Conservation (phyloP, 1,140 invertebrate species). For the Pissodes strobi region DNA sequence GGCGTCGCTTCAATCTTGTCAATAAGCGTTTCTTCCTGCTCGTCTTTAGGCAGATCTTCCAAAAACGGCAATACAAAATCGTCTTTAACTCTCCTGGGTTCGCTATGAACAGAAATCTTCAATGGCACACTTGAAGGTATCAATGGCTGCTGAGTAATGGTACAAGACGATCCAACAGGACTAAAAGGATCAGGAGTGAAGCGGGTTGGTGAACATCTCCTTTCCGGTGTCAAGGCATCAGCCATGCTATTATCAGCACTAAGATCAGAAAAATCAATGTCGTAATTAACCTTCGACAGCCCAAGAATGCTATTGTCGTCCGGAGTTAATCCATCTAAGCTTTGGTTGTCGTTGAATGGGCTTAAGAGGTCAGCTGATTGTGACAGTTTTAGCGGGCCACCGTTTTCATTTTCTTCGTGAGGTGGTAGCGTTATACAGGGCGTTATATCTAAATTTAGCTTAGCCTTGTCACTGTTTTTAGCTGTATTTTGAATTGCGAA, state of each 20-base stretch:
- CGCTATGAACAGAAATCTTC: conserved; percentile 3
- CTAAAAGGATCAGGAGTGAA: conserved; percentile 54
- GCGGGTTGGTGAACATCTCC: conserved; percentile 41
- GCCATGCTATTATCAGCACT: conserved; percentile 70
- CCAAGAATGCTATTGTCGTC: conserved; percentile 63
- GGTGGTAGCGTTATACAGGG: conserved; percentile 38
- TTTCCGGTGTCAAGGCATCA: conserved; percentile 60
- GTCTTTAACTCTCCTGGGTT: conserved; percentile 35
- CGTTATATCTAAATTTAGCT: conserved; percentile 46
- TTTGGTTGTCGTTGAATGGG: conserved; percentile 44
- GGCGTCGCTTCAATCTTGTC: conserved; percentile 64
- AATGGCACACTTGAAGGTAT: conserved; percentile 41
- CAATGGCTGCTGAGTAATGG: conserved; percentile 45
- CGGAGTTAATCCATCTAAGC: conserved; percentile 61
- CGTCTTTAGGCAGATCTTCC: conserved; percentile 52
- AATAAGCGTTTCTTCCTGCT: conserved; percentile 61
- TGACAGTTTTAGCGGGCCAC: neutral
- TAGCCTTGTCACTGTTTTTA: conserved; percentile 62
- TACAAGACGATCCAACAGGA: conserved; percentile 46
- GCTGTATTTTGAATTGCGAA: conserved; percentile 28
- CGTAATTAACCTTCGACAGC: conserved; percentile 72
- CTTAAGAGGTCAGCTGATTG: conserved; percentile 38
- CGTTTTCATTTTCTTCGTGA: neutral
- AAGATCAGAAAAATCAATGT: conserved; percentile 72
- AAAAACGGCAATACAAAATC: conserved; percentile 57